These are phyloP conservation scores for Pharmacophagus antenor DNA, from an alignment of 2,888 invertebrate genomes.

Conservation along the genomic window DNA sequence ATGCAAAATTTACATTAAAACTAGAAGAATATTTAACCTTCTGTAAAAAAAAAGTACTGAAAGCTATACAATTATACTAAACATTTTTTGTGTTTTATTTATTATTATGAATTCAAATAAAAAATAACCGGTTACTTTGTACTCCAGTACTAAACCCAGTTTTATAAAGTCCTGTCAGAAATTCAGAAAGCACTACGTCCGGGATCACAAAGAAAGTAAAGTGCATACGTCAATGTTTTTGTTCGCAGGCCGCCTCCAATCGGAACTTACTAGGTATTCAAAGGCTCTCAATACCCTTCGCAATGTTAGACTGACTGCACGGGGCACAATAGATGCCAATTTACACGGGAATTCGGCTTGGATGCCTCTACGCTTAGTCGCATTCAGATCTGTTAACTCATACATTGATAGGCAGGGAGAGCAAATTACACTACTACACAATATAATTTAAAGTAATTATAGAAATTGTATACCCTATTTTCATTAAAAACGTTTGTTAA, in stretches of 20 bases:
- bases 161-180: neutral
- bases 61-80: neutral
- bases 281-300: slow-evolving; percentile 63
- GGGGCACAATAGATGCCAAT: slow-evolving; percentile 72
- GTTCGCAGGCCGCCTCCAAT: slow-evolving; percentile 44
- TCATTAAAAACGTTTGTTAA: too few species aligned
- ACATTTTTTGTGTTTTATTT: neutral
- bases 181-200: neutral
- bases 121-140: neutral
- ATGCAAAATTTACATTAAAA: neutral
- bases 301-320: slow-evolving; percentile 52
- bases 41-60: neutral
- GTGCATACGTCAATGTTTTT: slow-evolving; percentile 4
- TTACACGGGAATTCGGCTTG: slow-evolving; percentile 65
- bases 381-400: slow-evolving; percentile 28
- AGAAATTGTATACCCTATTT: neutral
- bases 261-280: slow-evolving; percentile 67
- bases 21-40: neutral
- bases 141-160: neutral
- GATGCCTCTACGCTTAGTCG: slow-evolving; percentile 46
- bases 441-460: too few species aligned
- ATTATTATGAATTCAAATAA: too few species aligned
- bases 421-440: slow-evolving; percentile 19
- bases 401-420: slow-evolving; percentile 18
- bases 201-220: neutral